A percentile compares a stretch with the other conserved stretches of the same genome.
These are phyloP conservation scores for Drosophila sechellia DNA, from an alignment of 1,140 invertebrate species.

Conservation along the genomic window DNA sequence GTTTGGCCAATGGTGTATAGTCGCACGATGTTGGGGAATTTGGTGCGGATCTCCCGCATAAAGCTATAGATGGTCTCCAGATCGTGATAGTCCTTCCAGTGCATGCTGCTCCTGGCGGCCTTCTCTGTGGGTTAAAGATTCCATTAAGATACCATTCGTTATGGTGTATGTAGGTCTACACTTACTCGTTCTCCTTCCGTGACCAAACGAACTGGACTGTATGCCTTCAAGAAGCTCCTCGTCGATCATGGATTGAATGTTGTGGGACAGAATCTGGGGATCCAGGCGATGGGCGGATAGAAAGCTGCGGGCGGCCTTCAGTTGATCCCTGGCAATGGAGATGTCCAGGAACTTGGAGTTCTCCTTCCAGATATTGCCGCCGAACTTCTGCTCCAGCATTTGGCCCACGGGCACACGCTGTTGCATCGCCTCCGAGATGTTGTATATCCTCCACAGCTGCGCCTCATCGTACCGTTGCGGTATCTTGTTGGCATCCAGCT, in stretches of 20 bases:
- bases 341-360: constrained; percentile 82
- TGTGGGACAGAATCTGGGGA: constrained; percentile 46
- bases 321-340: constrained; percentile 68
- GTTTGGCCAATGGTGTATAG: constrained; percentile 89
- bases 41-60: constrained; percentile 88
- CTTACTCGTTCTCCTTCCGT: constrained; percentile 62
- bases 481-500: constrained; percentile 61
- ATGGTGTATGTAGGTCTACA: neutral
- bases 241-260: constrained; percentile 79
- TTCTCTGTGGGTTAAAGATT: constrained; percentile 51
- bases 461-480: constrained; percentile 85
- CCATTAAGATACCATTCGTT: neutral
- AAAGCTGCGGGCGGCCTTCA: constrained; percentile 70
- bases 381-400: constrained; percentile 72
- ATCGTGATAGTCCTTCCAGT: constrained; percentile 90
- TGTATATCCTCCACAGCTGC: constrained; percentile 86
- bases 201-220: constrained; percentile 5
- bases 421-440: constrained; percentile 69
- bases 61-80: constrained; percentile 88
- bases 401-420: constrained; percentile 59
- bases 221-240: constrained; percentile 79
- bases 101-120: constrained; percentile 85
- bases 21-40: constrained; percentile 87
- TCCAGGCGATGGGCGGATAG: constrained; percentile 57
- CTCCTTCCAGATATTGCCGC: constrained; percentile 81